These are phyloP conservation scores for Pollicipes pollicipes DNA, from an alignment of 1,140 invertebrate species.

Conservation along the genomic window DNA sequence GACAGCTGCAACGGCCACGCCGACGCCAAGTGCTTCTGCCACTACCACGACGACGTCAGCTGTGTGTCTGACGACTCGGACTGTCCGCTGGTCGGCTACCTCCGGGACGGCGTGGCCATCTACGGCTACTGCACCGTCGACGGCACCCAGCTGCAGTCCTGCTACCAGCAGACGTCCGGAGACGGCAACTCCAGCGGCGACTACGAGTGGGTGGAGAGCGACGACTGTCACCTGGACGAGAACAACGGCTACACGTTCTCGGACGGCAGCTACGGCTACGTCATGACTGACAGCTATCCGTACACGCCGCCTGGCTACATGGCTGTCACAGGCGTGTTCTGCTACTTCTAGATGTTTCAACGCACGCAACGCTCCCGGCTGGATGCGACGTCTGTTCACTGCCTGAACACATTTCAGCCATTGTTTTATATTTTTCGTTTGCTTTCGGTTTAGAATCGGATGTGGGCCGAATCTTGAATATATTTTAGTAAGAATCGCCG, in stretches of 20 bases:
- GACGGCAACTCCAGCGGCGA: constrained; percentile 4
- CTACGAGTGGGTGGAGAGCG: not conserved
- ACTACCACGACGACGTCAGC: constrained; percentile 5
- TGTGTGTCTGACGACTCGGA: not conserved
- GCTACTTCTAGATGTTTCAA: not conserved
- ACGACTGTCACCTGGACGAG: constrained; percentile 8
- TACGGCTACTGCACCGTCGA: constrained; percentile 9
- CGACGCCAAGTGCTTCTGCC: constrained; percentile 5
- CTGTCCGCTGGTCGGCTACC: constrained; percentile 9
- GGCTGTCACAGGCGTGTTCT: not conserved
- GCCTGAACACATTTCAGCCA: no score
- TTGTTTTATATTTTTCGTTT: no score
- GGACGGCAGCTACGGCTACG: constrained; percentile 9
- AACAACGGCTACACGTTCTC: constrained; percentile 10
- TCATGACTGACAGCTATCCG: constrained; percentile 9
- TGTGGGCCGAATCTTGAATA: no score
- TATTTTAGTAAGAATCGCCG: no score
- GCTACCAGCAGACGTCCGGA: constrained; percentile 5
- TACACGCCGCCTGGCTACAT: constrained; percentile 9
- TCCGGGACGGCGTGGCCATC: constrained; percentile 7
- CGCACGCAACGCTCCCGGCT: no score
- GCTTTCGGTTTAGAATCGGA: no score
- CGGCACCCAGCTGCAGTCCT: not conserved
- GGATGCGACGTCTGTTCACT: no score
- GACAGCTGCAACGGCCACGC: constrained; percentile 10